phyloP scores from a whole-genome alignment of 2,888 invertebrate genomes.

The Galerucella pusilla region DNA sequence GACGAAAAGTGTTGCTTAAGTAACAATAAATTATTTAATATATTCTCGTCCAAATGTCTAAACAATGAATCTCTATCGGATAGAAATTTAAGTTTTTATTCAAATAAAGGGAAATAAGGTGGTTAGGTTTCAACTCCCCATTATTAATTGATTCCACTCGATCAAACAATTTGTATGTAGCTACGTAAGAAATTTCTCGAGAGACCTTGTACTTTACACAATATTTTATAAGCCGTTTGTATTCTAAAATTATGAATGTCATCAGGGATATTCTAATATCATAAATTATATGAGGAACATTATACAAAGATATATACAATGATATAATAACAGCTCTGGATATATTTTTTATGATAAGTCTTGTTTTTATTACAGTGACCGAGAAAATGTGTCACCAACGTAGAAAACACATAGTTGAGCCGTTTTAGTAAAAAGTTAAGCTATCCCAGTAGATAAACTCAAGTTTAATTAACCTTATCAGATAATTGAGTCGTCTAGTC shows the following conservation, averaged over 20 bases:
- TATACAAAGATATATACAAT: neutral
- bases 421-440: neutral
- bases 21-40: too few relatives aligned
- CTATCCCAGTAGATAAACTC: neutral
- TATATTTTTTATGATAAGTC: neutral
- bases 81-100: too few relatives aligned
- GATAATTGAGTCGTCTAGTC: neutral
- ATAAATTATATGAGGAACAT: neutral
- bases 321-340: neutral
- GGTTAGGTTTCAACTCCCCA: too few relatives aligned
- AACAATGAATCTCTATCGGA: too few relatives aligned
- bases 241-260: neutral
- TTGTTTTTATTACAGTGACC: neutral
- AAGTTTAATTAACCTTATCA: neutral
- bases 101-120: too few relatives aligned
- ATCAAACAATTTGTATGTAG: too few relatives aligned
- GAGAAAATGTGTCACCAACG: neutral
- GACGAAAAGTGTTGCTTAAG: too few relatives aligned
- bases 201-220: neutral
- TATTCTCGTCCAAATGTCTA: too few relatives aligned
- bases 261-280: neutral
- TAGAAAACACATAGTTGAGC: neutral
- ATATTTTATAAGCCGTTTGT: neutral
- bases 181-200: neutral
- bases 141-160: too few relatives aligned